A percentile compares a stretch with the other conserved stretches of the same genome.
phyloP scores from a whole-genome alignment of 1,140 invertebrate genomes.

The Charaxes varanes region DNA sequence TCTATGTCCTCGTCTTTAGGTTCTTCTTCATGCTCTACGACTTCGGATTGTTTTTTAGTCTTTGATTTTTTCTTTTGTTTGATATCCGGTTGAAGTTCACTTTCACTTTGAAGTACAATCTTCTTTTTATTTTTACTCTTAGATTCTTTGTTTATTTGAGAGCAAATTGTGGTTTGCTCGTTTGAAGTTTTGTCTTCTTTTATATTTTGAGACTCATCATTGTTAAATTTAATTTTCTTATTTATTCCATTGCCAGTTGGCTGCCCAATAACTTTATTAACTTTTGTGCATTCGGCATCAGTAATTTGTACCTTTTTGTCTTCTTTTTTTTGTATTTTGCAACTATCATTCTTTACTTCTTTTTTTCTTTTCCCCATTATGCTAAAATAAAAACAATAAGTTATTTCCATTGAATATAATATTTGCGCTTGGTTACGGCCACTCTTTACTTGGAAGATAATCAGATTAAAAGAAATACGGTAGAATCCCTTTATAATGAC shows the following conservation, averaged over 20 bases:
- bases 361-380: constrained; percentile 29
- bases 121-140: constrained; percentile 19
- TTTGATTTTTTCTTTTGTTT: constrained; percentile 1
- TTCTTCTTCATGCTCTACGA: constrained; percentile 32
- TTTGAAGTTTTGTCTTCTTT: constrained; percentile 2
- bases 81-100: constrained; percentile 10
- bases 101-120: constrained; percentile 25
- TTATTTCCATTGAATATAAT: not conserved
- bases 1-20: constrained; percentile 62
- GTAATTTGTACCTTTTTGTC: not conserved
- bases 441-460: too few relatives aligned
- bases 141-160: constrained; percentile 2
- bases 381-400: constrained; percentile 24
- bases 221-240: constrained; percentile 12
- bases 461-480: too few relatives aligned
- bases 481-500: too few relatives aligned
- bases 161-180: not conserved
- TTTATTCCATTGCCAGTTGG: not conserved
- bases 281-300: constrained; percentile 3
- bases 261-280: constrained; percentile 5
- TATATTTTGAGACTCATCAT: constrained; percentile 3
- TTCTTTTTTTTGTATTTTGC: constrained; percentile 6
- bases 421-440: not conserved
- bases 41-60: constrained; percentile 24
- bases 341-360: constrained; percentile 7